These are phyloP conservation scores for Rhagoletis pomonella DNA, from an alignment of 1,140 invertebrate genomes.

Conservation along the genomic window DNA sequence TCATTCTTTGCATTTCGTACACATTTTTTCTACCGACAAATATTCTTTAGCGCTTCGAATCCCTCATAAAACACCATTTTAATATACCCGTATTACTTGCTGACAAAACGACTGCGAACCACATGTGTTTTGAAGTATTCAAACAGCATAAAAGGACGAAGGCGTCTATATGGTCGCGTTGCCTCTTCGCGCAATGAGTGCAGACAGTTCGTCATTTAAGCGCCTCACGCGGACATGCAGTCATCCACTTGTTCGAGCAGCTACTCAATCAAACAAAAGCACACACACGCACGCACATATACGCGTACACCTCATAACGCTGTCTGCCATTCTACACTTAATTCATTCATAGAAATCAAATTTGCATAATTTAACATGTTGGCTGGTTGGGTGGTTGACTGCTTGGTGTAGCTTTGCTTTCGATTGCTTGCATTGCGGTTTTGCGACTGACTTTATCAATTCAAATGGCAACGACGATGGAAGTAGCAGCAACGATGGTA, in stretches of 20 bases:
- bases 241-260: conserved; percentile 1
- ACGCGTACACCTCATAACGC: not conserved
- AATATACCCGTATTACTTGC: too few species aligned
- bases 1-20: too few species aligned
- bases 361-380: conserved; percentile 55
- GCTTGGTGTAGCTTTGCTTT: not conserved
- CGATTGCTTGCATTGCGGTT: conserved; percentile 38
- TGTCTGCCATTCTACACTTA: conserved; percentile 39
- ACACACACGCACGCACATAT: not conserved
- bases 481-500: too few species aligned
- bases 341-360: conserved; percentile 55
- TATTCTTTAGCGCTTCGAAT: not conserved
- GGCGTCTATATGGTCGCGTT: too few species aligned
- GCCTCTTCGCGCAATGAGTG: not conserved
- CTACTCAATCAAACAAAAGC: conserved; percentile 9
- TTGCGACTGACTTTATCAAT: conserved; percentile 17
- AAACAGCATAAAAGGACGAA: too few species aligned
- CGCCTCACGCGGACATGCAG: conserved; percentile 9
- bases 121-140: too few species aligned
- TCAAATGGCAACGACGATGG: conserved; percentile 16
- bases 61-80: too few species aligned
- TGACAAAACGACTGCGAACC: too few species aligned
- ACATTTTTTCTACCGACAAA: too few species aligned
- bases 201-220: conserved; percentile 47
- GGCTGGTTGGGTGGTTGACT: conserved; percentile 12